Conservation (phyloP, 2,888 invertebrate genomes). For the Patella caerulea region DNA sequence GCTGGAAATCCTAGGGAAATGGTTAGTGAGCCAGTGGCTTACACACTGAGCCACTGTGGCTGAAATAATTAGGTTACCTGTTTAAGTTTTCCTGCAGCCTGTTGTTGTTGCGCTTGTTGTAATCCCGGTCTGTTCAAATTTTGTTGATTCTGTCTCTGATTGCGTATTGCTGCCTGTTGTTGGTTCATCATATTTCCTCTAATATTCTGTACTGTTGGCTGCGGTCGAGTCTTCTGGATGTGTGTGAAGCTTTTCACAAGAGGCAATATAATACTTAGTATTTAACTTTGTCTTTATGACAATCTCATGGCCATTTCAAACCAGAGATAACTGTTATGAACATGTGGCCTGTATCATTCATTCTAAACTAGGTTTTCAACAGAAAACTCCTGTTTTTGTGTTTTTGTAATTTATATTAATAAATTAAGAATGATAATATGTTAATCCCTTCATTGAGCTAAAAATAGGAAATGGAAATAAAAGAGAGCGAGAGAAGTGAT, state of each 20-base stretch:
- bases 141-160: conserved; percentile 73
- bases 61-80: neutral
- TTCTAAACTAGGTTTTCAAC: neutral
- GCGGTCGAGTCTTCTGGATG: conserved; percentile 54
- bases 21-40: too few relatives aligned
- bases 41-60: too few relatives aligned
- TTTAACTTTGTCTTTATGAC: too few relatives aligned
- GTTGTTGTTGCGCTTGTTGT: conserved; percentile 32
- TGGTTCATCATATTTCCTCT: conserved; percentile 59
- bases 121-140: conserved; percentile 73
- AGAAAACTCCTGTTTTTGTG: too few relatives aligned
- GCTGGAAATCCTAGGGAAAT: too few relatives aligned
- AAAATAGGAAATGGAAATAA: neutral
- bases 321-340: neutral
- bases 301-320: neutral
- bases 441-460: conserved; percentile 9
- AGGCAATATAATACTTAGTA: neutral
- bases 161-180: conserved; percentile 67
- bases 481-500: neutral
- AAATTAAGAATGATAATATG: conserved; percentile 1
- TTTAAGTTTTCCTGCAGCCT: neutral
- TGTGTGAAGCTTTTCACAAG: conserved; percentile 59
- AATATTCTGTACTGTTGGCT: conserved; percentile 53
- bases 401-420: too few relatives aligned
- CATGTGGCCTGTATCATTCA: conserved; percentile 14